A percentile compares a stretch with the other conserved stretches of the same genome.
phyloP scores from a whole-genome alignment of 2,888 invertebrate genomes.

The Trissonchulus latispiculum region DNA sequence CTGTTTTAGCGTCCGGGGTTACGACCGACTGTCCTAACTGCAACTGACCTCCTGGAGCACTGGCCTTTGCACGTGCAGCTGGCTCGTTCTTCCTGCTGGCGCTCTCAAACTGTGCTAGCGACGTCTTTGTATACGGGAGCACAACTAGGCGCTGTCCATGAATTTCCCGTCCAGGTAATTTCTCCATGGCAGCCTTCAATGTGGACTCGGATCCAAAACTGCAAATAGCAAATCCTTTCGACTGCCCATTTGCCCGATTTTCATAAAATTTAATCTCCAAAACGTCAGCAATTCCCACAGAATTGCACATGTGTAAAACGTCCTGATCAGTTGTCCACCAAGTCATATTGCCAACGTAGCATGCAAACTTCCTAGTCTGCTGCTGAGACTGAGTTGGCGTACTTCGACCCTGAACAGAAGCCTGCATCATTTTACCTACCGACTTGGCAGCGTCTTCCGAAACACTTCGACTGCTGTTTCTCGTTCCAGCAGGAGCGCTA shows the following conservation, averaged over 20 bases:
- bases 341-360: conserved; percentile 94
- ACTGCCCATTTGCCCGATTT: conserved; percentile 95
- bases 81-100: conserved; percentile 17
- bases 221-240: conserved; percentile 79
- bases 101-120: conserved; percentile 54
- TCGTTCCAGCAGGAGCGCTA: not conserved
- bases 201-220: conserved; percentile 85
- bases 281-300: conserved; percentile 80
- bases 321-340: conserved; percentile 56
- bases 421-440: not conserved
- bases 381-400: conserved; percentile 25
- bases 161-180: conserved; percentile 74
- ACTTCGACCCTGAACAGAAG: not conserved
- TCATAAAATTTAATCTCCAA: conserved; percentile 98
- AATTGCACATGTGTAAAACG: conserved; percentile 74
- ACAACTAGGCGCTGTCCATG: conserved; percentile 91
- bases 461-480: not conserved
- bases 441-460: not conserved
- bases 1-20: not conserved
- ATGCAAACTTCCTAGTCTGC: conserved; percentile 53
- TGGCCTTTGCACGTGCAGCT: conserved; percentile 4
- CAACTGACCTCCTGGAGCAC: conserved; percentile 18
- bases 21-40: conserved; percentile 25
- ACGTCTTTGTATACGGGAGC: conserved; percentile 86
- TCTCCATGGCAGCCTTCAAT: conserved; percentile 76